Base-by-base conservation (phyloP, 2,113 vertebrate species). In the Austrofundulus limnaeus region DNA sequence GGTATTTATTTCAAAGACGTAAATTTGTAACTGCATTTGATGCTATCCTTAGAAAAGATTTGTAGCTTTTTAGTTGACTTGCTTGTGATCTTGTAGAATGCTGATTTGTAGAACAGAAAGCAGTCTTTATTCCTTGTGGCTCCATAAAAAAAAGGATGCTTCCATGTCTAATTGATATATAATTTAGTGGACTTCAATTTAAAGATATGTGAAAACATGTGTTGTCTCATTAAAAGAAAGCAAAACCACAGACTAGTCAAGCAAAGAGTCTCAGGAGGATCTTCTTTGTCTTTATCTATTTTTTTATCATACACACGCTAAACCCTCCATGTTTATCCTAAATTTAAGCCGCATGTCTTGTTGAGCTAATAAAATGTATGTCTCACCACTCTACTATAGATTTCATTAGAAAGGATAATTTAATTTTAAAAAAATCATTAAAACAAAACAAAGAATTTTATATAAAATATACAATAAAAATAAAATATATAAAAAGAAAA, bases 321-420 rank as follows among this genome's bases (percentile, higher is more conserved):
- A 68, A 47, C 67, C 39, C 78, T 88, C 90, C 84, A 78, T 71
- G 57, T 80, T 75, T 87, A 80, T 90, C 88, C 84, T 61, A 39
- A 70, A 77, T 72, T 70, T 72, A 81, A 74, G 68, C 72, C 64
- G 47, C 39, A 58, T 24, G 53, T 88, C 85, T 80, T 80, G 78
- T 28, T 28, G 25, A 28, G 25, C 25, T 28, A 28, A 28, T 3
- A 28, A 28, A 28, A 3, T 28, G 7, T 34, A 10, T 1, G 31
- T 34, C 31, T 34, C 31, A 34, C 31, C 31, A 34, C 31, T 34
- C 31, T n/a, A n/a, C n/a, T n/a, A n/a, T n/a, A n/a, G n/a, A n/a
- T n/a, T n/a, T n/a, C n/a, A n/a, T n/a, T n/a, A n/a, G n/a, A n/a
- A n/a, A n/a, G n/a, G n/a, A n/a, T n/a, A n/a, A n/a, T n/a, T n/a